phyloP scores from a whole-genome alignment of 1,140 invertebrate genomes.

The Drosophila melanica region DNA sequence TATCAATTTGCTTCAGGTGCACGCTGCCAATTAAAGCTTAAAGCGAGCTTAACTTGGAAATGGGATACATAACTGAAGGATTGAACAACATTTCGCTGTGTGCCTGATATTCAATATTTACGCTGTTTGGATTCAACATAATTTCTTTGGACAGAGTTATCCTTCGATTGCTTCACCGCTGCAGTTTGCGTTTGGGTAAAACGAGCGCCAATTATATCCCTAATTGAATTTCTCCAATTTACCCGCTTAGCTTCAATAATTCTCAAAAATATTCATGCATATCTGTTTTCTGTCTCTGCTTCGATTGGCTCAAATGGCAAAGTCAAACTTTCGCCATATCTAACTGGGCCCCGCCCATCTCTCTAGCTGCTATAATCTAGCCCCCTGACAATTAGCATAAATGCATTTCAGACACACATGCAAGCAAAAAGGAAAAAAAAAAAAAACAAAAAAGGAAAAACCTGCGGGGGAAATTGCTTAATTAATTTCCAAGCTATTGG shows the following conservation, averaged over 20 bases:
- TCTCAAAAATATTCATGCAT: conserved; percentile 1
- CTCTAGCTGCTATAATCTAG: conserved; percentile 7
- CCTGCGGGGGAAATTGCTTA: conserved; percentile 67
- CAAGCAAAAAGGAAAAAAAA: neutral
- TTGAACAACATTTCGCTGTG: too few species aligned
- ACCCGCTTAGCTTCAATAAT: neutral
- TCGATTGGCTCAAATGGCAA: conserved; percentile 12
- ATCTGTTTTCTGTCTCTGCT: neutral
- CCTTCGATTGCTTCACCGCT: neutral
- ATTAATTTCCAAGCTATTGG: conserved; percentile 64
- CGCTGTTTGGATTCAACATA: too few species aligned
- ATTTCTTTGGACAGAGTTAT: too few species aligned
- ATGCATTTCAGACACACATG: conserved; percentile 39
- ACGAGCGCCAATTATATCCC: neutral
- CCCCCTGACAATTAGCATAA: conserved; percentile 64
- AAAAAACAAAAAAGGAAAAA: conserved; percentile 23
- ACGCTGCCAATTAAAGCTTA: conserved; percentile 6
- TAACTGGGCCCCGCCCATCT: neutral
- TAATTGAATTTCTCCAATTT: conserved; percentile 2
- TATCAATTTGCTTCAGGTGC: conserved; percentile 44
- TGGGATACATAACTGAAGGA: neutral
- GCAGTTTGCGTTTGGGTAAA: neutral
- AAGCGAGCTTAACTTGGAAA: neutral
- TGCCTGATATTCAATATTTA: too few species aligned
- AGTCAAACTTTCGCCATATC: conserved; percentile 25